Evolutionary conservation across 2,888 invertebrate species (phyloP), one percentile per base, ranked within the genome.

Genomic region (Cheilosia variabilis): DNA sequence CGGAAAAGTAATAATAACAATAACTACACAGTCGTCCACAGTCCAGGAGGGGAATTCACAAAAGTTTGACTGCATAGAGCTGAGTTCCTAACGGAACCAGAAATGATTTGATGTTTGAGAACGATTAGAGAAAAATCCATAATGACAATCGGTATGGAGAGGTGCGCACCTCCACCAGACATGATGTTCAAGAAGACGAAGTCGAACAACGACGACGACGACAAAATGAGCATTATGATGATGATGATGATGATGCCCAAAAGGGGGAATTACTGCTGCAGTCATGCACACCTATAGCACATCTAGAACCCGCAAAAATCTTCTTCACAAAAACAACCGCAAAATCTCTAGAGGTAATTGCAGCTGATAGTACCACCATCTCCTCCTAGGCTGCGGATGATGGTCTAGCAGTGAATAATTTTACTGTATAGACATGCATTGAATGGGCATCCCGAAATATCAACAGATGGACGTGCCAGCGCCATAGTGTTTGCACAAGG

Each of bases 41-140:
- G 71, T 72, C 76, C 76, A 76, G 72, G 19, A 80, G 80, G 62
- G 66, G 60, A 62, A 76, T 76, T 76, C 53, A 50, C 17, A 45
- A 80, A 73, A 72, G 50, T 65, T 66, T 47, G 50, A 76, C 55
- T 31, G n/a, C 37, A 60, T 65, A 34, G 52, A 79, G 45, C 60
- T 45, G 52, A 79, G 79, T 75, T 80, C 76, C 80, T 86, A 86
- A 86, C 86, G 86, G 86, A 86, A 86, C 86, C 76, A 80, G 86
- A 80, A 86, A 86, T 87, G 81, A 87, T 87, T 87, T 87, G 87
- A 87, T 87, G 87, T 87, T 87, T 87, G 81, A 81, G 73, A 87
- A 87, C 81, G 87, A 87, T 87, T 87, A 87, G 87, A 77, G 82
- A 57, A 82, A 81, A 82, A 87, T 81, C 87, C 87, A 82, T 87